Base-by-base conservation (phyloP, 1,140 invertebrate species). In the Procambarus virginalis region DNA sequence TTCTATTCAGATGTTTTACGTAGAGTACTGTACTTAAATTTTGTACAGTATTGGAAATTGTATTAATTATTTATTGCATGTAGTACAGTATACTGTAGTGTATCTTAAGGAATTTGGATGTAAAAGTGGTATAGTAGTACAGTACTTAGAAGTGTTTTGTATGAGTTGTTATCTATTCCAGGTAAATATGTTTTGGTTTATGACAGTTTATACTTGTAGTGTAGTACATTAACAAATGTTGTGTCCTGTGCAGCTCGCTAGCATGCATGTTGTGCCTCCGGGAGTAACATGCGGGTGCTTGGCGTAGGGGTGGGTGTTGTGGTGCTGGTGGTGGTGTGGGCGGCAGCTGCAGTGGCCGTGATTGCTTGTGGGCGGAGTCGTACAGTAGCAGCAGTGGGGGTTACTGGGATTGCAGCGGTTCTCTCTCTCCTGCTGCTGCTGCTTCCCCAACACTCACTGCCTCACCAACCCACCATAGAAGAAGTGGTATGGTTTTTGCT, bases 241-340 rank as follows among this genome's bases (percentile, higher is more conserved):
- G 22, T 70, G 68, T 73, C 22, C 34, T 73, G 68, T 73, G 68
- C 68, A 73, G 68, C 68, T 73, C n/a, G 68, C 22, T 85, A 60
- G 60, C 49, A 73, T 85, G 84, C 75, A 85, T 85, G 84, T 20
- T 22, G 84, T 78, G 58, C 70, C 84, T 60, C n/a, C 5, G n/a
- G 55, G 55, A 75, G 51, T 85, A 60, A 76, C 75, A 85, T 85
- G 84, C 49, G 49, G 73, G 84, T 85, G 73, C 84, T 85, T 75
- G 84, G 84, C 75, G 51, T 85, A 60, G 84, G 84, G 22, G 84
- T 76, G 49, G 84, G 84, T 85, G 84, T 85, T 49, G 64, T 77
- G 51, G 73, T 85, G 73, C 84, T 85, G 84, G 73, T 76, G 45
- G 84, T 85, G 84, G 55, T 85, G 48, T 85, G 84, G 84, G 84